Conservation (phyloP, 1,140 invertebrate genomes). For the Pseudobourletiella spinata region DNA sequence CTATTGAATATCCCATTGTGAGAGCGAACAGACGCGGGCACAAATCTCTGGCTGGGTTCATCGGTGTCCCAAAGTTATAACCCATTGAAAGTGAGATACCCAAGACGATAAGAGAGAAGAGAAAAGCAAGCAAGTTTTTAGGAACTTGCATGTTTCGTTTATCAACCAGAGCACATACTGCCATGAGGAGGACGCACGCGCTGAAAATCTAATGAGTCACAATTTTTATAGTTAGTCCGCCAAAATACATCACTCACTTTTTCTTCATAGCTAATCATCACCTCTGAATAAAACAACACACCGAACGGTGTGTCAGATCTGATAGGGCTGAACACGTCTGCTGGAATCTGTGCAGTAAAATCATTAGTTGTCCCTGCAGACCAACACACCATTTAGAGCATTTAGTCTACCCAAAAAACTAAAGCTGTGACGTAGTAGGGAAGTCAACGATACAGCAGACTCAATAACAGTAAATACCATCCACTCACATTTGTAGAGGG, state of each 20-base stretch:
- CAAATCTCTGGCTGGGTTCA: constrained; percentile 32
- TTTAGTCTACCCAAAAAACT: too few relatives aligned
- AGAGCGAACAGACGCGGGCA: constrained; percentile 13
- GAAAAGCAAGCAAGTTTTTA: constrained; percentile 10
- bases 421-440: too few relatives aligned
- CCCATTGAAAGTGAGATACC: constrained; percentile 7
- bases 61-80: constrained; percentile 10
- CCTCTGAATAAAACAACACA: too few relatives aligned
- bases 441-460: too few relatives aligned
- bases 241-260: neutral
- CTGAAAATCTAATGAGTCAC: constrained; percentile 8
- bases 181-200: constrained; percentile 16
- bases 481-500: neutral
- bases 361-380: too few relatives aligned
- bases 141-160: constrained; percentile 22
- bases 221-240: neutral
- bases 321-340: too few relatives aligned
- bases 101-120: constrained; percentile 18
- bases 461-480: neutral
- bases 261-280: neutral
- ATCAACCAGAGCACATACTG: constrained; percentile 11
- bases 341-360: too few relatives aligned
- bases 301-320: too few relatives aligned
- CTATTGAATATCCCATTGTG: constrained; percentile 9
- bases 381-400: too few relatives aligned